Evolutionary conservation across 2,888 invertebrate genomes (phyloP).

Genomic region (Phytoseiulus persimilis): DNA sequence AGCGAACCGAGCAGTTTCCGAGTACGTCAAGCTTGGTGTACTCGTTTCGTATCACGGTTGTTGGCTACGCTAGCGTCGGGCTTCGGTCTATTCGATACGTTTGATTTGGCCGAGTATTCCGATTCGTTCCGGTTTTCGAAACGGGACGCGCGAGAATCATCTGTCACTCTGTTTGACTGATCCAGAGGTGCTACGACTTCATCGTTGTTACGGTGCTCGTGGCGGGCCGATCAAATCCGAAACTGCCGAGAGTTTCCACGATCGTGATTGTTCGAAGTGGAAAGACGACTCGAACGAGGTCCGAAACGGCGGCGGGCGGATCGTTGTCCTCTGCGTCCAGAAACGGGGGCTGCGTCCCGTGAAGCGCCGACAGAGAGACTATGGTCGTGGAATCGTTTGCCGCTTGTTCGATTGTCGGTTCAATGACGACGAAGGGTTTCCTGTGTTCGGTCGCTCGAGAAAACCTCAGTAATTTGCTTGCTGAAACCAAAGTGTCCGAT

Average conservation of each 20-base stretch:
- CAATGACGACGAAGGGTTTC: neutral
- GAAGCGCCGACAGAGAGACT: neutral
- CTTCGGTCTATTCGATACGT: neutral
- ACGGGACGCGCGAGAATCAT: neutral
- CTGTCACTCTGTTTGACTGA: neutral
- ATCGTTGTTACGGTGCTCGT: neutral
- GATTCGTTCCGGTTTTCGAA: neutral
- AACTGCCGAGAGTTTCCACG: neutral
- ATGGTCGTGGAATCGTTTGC: neutral
- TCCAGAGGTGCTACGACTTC: neutral
- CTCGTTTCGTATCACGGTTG: neutral
- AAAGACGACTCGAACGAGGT: neutral
- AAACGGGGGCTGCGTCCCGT: neutral
- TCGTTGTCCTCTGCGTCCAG: neutral
- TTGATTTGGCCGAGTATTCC: neutral
- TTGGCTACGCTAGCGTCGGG: neutral
- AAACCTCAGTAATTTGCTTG: neutral
- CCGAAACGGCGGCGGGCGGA: neutral
- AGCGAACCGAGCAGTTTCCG: neutral
- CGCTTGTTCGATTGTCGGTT: neutral
- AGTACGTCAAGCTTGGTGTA: neutral
- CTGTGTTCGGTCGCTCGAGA: neutral
- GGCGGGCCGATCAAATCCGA: neutral
- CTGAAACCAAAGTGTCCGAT: neutral
- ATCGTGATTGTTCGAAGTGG: no score